Base-by-base conservation (phyloP, 2,113 vertebrate genomes). In the Pelodiscus sinensis region DNA sequence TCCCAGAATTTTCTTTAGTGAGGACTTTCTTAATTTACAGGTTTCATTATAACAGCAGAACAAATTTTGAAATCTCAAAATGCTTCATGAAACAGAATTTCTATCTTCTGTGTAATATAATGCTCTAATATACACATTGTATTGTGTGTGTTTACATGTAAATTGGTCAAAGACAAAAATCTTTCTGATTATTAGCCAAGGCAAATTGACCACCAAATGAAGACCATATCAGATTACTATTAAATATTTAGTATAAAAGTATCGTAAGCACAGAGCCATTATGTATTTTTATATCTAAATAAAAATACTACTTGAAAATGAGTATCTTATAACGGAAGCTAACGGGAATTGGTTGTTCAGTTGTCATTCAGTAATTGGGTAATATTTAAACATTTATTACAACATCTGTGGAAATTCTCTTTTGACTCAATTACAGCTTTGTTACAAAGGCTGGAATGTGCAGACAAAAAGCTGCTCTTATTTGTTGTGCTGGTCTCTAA, bases 271-370 rank as follows among this genome's bases (percentile, higher is more conserved):
- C 5, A 71, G 3, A 2, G 1, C 27, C 78, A 81, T 16, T 62
- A 44, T 9, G 6, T 2, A 62, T 57, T 83, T 75, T 15, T 91
- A 8, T 21, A 90, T 68, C 21, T n/a, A 13, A 85, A 57, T 0
- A 22, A 38, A 65, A 81, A 38, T 8, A 44, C 0, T 25, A 68
- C 9, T 24, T 56, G 2, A 51, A 1, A 0, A 73, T 0, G 56
- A 65, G 9, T 65, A 81, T 77, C 18, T 57, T 81, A 35, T 18
- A 87, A 90, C 8, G 21, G 18, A 35, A 73, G 56, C 6, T 91
- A 77, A 86, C 18, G 58, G 18, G 50, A 84, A 78, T 13, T 80
- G 2, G 44, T 73, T 68, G 56, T 90, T 73, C 62, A 81, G 27
- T 13, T 62, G 22, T 24, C 82, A 79, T n/a, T 79, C 35, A 87